phyloP scores from a whole-genome alignment of 1,140 invertebrate genomes.

The Aphis gossypii region DNA sequence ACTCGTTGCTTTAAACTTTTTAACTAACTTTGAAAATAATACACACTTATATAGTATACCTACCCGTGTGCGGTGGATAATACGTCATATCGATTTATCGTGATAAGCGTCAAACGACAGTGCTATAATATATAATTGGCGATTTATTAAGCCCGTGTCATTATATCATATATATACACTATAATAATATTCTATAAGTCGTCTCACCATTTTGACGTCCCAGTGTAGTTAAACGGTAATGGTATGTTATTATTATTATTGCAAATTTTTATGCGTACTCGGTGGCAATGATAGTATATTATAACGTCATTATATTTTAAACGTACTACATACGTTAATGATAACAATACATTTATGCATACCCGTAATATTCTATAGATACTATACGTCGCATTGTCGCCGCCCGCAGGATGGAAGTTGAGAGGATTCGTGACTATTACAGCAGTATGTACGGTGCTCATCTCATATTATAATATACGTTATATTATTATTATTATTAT shows the following conservation, averaged over 20 bases:
- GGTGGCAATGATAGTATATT: background rate
- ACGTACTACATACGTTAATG: background rate
- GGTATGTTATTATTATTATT: background rate
- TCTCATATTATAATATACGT: background rate
- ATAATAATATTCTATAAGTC: too few species aligned
- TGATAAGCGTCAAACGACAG: background rate
- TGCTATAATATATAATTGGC: background rate
- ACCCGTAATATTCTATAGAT: background rate
- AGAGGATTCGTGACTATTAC: background rate
- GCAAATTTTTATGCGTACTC: background rate
- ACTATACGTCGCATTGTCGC: background rate
- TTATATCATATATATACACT: too few species aligned
- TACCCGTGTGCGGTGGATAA: background rate
- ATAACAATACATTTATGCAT: background rate
- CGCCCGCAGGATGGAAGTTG: background rate
- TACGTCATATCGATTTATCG: background rate
- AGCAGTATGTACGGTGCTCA: background rate
- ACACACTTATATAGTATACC: background rate
- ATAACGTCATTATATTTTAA: background rate
- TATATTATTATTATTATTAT: background rate
- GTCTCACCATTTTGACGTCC: background rate
- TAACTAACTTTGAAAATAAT: background rate
- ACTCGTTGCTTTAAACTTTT: too few species aligned
- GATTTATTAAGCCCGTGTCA: background rate
- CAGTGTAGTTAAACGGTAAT: background rate